Conservation (phyloP, 2,113 vertebrate genomes). For the Salminus brasiliensis region DNA sequence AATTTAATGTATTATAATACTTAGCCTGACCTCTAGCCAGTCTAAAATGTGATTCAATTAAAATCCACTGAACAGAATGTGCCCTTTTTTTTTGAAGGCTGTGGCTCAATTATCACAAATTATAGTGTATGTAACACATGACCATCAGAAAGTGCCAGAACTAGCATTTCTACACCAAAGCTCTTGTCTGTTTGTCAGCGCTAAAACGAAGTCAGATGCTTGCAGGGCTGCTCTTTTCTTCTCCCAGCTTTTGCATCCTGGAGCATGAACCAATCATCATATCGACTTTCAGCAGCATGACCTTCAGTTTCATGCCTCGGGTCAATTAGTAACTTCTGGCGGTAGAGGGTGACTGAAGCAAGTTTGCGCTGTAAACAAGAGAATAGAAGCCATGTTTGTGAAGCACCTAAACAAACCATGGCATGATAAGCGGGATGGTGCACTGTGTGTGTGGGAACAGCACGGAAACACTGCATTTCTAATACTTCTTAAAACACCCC, state of each 20-base stretch:
- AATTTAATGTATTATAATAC: too few species aligned
- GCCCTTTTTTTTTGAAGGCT: too few species aligned
- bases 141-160: background rate
- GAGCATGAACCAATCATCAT: background rate
- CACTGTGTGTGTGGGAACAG: background rate
- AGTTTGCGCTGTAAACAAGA: slow-evolving; percentile 1
- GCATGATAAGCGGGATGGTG: background rate
- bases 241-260: background rate
- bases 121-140: background rate
- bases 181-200: background rate
- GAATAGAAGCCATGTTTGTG: background rate
- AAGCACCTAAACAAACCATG: background rate
- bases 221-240: background rate
- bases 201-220: background rate
- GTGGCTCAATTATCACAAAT: too few species aligned
- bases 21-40: too few species aligned
- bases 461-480: slow-evolving; percentile 1
- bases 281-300: background rate
- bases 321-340: slow-evolving; percentile 17
- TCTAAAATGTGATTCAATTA: too few species aligned
- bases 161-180: background rate
- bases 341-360: background rate
- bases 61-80: too few species aligned
- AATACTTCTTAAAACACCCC: too few species aligned
- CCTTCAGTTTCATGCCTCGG: background rate